Evolutionary conservation across 2,797 vertebrate species (phyloP), one percentile per base, ranked within the genome.

Genomic region (Scomberomorus guttatus): DNA sequence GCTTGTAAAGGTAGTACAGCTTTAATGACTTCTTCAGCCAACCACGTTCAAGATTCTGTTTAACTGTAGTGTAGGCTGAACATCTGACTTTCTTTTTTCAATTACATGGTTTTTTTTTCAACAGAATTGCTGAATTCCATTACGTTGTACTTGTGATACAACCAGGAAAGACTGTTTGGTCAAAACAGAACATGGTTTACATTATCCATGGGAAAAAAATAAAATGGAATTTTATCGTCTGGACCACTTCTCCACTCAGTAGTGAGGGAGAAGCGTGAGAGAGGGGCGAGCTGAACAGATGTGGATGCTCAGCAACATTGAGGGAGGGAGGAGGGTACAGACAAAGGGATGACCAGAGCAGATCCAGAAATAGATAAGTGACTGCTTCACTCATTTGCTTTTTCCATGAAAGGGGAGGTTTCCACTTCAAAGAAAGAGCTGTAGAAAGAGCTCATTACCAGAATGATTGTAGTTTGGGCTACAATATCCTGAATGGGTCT

Each of bases 321-420:
- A 32, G 12, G 2, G 58, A 55, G 10, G 10, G 50, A 57, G 44
- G 56, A 52, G 18, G 2, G 52, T 32, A 5, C 44, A 60, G 69
- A 46, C 27, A 17, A 37, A 50, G 29, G 12, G 56, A 65, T 68
- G 66, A 57, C 29, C 52, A 24, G 34, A 34, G 46, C 55, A 2
- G 7, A 48, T 73, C 79, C 73, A 78, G 9, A 87, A 83, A 87
- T 89, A 90, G 85, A 80, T 24, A 32, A 72, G 18, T 79, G 80
- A 84, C 66, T 6, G 29, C 34, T 64, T 65, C 22, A 10, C 65
- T 50, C 29, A 3, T 59, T 55, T 1, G 3, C 6, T 55, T 61
- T 72, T 81, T 87, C 82, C 83, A 86, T 69, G 62, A 79, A 72
- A 71, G 78, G 75, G 56, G 37, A 80, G 27, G 11, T 79, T 68